Percentiles rank a stretch among this genome's conserved stretches.
phyloP scores from a whole-genome alignment of 2,888 invertebrate genomes.

The Lamproptera curius region DNA sequence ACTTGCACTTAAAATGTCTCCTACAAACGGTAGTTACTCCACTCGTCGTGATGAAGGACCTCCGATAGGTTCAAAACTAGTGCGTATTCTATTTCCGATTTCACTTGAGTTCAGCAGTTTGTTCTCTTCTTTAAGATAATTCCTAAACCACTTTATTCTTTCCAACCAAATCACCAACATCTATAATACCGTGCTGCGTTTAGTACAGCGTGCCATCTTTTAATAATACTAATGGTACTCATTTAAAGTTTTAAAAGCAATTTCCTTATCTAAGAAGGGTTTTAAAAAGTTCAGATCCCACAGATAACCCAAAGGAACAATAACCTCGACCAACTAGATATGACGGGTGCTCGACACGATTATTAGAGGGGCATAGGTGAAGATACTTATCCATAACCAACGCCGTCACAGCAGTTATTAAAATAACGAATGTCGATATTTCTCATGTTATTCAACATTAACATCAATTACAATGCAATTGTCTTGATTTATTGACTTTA shows the following conservation, averaged over 20 bases:
- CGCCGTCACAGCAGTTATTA: constrained; percentile 22
- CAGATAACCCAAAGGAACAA: constrained; percentile 48
- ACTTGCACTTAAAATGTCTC: too few relatives aligned
- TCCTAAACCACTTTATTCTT: too few relatives aligned
- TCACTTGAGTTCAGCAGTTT: too few relatives aligned
- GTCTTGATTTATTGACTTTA: constrained; percentile 13
- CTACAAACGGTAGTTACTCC: too few relatives aligned
- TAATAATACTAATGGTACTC: not conserved
- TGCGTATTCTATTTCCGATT: too few relatives aligned
- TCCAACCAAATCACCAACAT: too few relatives aligned
- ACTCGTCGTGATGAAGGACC: too few relatives aligned
- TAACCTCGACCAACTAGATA: constrained; percentile 48
- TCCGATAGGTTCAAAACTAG: too few relatives aligned
- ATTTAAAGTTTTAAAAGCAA: not conserved
- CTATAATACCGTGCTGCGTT: too few relatives aligned
- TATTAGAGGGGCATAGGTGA: constrained; percentile 68
- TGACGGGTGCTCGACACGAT: constrained; percentile 54
- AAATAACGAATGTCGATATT: constrained; percentile 20
- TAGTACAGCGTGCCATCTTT: too few relatives aligned
- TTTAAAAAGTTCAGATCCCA: constrained; percentile 26
- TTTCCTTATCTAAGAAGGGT: constrained; percentile 2
- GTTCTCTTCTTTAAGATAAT: too few relatives aligned
- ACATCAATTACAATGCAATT: constrained; percentile 8
- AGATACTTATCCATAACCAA: constrained; percentile 57
- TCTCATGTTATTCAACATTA: constrained; percentile 3